Base-by-base conservation (phyloP, 1,140 invertebrate species). In the Apocrypta bakeri region DNA sequence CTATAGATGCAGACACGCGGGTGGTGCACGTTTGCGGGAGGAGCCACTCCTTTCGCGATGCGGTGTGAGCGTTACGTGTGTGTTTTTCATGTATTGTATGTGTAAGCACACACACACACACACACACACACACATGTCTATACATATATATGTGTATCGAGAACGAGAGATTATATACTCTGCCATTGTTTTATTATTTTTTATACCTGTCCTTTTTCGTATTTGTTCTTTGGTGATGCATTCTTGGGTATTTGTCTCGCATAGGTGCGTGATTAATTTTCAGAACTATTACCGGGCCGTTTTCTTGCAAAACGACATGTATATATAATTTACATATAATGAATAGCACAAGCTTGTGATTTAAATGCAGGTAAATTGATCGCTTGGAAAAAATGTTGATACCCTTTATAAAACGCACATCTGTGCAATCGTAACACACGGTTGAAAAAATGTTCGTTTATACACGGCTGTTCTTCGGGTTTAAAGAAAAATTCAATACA, bases 41-140 rank as follows among this genome's bases (percentile, higher is more conserved):
- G 37, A 74, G 71, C 77, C 77, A 79, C 77, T 69, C 77, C 77
- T 79, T 33, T 71, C 27, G 77, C 40, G 27, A 27, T 79, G 37
- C 27, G 27, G 31, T 71, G 25, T 56, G 48, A n/a, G 25, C 63
- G 72, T 24, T 74, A 56, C 17, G 56, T 56, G 12, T 48, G 11
- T 17, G 11, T 56, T 3, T 56, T 56, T 56, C 17, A 1, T n/a
- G 48, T 56, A 56, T 56, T n/a, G 11, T 42, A 42, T 42, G 12
- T 42, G 12, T 42, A 42, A 42, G 6, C n/a, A n/a, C n/a, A n/a
- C n/a, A n/a, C n/a, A n/a, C n/a, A n/a, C n/a, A n/a, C n/a, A n/a
- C n/a, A n/a, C n/a, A n/a, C n/a, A n/a, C n/a, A n/a, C n/a, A n/a
- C n/a, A n/a, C n/a, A n/a, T n/a, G n/a, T n/a, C n/a, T n/a, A n/a